Conservation (phyloP, 2,888 invertebrate genomes). For the Pyrrhosoma nymphula region DNA sequence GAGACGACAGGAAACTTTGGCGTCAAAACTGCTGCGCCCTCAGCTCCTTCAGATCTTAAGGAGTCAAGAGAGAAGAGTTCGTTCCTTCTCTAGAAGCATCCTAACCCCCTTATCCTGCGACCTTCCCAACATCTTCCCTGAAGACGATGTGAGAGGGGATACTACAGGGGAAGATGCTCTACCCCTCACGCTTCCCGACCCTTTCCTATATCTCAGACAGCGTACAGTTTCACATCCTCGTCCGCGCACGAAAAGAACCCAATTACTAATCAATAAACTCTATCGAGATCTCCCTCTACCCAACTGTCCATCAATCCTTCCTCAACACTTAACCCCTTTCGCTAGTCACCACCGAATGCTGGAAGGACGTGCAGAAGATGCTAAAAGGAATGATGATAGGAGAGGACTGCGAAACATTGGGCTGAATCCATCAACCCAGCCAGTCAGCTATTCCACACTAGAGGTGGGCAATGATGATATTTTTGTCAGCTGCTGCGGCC, state of each 20-base stretch:
- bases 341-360: background rate
- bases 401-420: background rate
- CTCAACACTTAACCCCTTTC: background rate
- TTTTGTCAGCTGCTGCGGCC: background rate
- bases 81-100: background rate
- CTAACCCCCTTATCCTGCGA: background rate
- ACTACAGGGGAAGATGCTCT: too few relatives aligned
- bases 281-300: background rate
- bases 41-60: background rate
- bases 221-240: background rate
- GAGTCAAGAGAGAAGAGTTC: background rate
- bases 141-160: too few relatives aligned
- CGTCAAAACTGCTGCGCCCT: background rate
- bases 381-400: background rate
- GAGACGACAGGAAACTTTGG: constrained; percentile 1
- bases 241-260: background rate
- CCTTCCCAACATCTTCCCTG: background rate
- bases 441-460: background rate
- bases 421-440: background rate
- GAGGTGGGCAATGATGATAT: background rate
- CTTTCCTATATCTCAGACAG: background rate
- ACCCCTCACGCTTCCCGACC: too few relatives aligned
- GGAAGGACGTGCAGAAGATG: background rate
- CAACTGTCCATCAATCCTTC: background rate
- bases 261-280: constrained; percentile 44